These are phyloP conservation scores for Falco naumanni DNA, from an alignment of 2,797 vertebrate genomes.

Conservation along the genomic window DNA sequence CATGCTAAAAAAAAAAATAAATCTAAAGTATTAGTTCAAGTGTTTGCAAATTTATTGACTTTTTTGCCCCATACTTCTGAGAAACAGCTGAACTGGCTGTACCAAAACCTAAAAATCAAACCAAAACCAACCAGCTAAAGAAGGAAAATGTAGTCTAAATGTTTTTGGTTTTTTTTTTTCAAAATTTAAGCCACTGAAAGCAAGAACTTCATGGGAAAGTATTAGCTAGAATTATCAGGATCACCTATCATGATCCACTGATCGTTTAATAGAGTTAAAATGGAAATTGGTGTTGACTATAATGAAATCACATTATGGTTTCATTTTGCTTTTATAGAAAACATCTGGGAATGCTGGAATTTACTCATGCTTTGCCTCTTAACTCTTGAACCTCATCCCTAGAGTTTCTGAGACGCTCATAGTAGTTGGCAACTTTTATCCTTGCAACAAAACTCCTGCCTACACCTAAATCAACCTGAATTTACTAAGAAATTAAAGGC, in stretches of 20 bases:
- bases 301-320: conserved; percentile 16
- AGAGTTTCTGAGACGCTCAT: neutral
- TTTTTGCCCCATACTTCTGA: neutral
- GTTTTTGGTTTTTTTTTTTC: neutral
- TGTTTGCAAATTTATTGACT: neutral
- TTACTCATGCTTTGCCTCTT: neutral
- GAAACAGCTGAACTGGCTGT: conserved; percentile 23
- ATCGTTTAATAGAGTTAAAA: conserved; percentile 17
- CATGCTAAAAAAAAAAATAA: neutral
- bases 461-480: neutral
- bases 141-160: neutral
- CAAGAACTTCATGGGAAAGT: neutral
- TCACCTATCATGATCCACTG: neutral
- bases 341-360: conserved; percentile 25
- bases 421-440: neutral
- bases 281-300: conserved; percentile 31
- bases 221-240: conserved; percentile 11
- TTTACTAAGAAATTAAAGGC: neutral
- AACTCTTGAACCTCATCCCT: neutral
- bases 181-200: neutral
- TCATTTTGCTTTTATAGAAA: conserved; percentile 31
- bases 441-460: neutral
- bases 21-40: neutral
- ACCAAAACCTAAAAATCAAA: conserved; percentile 12
- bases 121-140: neutral